Base-by-base conservation (phyloP, 2,113 vertebrate genomes). In the Oncorhynchus clarkii region DNA sequence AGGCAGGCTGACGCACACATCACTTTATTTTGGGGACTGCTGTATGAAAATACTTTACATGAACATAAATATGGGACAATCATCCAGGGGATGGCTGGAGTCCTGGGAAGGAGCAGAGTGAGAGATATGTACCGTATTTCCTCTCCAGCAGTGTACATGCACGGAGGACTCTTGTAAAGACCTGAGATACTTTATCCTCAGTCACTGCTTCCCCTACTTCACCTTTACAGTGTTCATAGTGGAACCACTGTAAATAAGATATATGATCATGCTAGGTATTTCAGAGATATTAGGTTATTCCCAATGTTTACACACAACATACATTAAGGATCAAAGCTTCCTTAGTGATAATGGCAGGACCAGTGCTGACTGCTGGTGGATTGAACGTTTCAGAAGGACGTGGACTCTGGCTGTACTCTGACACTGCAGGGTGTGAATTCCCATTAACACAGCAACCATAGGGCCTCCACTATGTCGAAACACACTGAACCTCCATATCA, bases 21-120 rank as follows among this genome's bases (percentile, higher is more conserved):
- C 9, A 13, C 85, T 80, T 79, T 88, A 89, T 88, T 91, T 88
- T 85, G n/a, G 79, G 72, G 76, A 73, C 75, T 75, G 82, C 70
- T 67, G 76, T 79, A 83, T 84, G 16, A 34, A 16, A 85, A 75
- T 78, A 78, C 70, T 62, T 24, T 67, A 77, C 7, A 75, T 84
- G 80, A 24, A 49, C 79, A 76, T 67, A 88, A 79, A 82, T 77
- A 80, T 14, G 78, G 51, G 62, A 75, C 74, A 83, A 80, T 75
- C 79, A 77, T 72, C 74, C 0, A 18, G 79, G 73, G 84, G 82
- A 45, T 69, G 1, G 24, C 6, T 12, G 20, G 39, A 26, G 62
- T 82, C 72, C 74, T 80, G 84, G 79, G 78, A 70, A 75, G 16
- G 31, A 22, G 31, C 74, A 72, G 81, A 81, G 82, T 82, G 84